Conservation (phyloP, 2,797 vertebrate species). For the Phataginus tetradactyla region DNA sequence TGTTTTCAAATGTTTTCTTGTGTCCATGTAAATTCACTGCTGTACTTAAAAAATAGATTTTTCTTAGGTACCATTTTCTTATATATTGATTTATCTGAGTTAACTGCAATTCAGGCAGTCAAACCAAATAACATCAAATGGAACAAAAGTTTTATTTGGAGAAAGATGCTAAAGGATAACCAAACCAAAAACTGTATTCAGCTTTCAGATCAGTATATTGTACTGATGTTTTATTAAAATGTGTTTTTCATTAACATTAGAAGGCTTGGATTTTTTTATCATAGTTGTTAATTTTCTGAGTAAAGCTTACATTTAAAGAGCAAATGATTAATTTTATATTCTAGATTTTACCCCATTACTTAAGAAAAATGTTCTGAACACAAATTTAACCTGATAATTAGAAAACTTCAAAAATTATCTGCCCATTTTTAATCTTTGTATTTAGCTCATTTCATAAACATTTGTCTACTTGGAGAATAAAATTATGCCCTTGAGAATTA, state of each 20-base stretch:
- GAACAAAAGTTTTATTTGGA: not conserved
- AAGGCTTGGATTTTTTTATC: not conserved
- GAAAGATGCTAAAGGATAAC: not conserved
- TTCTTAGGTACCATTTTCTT: not conserved
- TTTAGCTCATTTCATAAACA: not conserved
- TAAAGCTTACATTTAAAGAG: not conserved
- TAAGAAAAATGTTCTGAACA: not conserved
- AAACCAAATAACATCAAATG: not conserved
- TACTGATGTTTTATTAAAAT: not conserved
- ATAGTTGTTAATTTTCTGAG: not conserved
- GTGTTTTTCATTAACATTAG: not conserved
- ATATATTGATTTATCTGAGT: not conserved
- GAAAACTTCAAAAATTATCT: not conserved
- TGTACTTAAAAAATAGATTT: not conserved
- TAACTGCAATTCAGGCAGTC: not conserved
- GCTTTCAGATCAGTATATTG: not conserved
- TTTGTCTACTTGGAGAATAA: not conserved
- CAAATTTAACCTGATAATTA: not conserved
- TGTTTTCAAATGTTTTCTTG: not conserved
- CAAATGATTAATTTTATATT: not conserved
- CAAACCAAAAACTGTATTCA: not conserved
- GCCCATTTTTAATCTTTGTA: not conserved
- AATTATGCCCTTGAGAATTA: not conserved
- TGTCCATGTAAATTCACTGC: not conserved
- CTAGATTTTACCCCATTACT: not conserved